These are phyloP conservation scores for Caradrina kadenii DNA, from an alignment of 2,888 invertebrate genomes.

Conservation along the genomic window DNA sequence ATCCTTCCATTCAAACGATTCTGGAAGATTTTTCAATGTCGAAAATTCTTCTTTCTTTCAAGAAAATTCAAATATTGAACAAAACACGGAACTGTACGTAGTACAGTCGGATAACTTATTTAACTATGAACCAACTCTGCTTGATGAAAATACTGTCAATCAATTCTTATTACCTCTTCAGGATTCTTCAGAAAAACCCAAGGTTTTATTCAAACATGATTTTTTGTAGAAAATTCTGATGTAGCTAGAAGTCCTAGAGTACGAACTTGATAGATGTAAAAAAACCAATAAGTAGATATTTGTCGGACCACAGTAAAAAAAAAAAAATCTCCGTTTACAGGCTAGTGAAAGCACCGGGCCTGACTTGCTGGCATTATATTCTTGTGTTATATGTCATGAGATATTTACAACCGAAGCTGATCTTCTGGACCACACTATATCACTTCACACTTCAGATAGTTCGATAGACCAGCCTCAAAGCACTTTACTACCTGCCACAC, in stretches of 20 bases:
- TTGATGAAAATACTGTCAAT: constrained; percentile 86
- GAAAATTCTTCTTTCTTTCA: constrained; percentile 70
- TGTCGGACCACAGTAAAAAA: not conserved
- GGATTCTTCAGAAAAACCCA: constrained; percentile 68
- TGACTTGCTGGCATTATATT: constrained; percentile 82
- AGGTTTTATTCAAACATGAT: constrained; percentile 64
- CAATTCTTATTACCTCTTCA: constrained; percentile 84
- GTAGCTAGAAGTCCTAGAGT: constrained; percentile 13
- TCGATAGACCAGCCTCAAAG: constrained; percentile 56
- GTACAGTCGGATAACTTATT: constrained; percentile 79
- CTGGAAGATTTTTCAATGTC: constrained; percentile 78
- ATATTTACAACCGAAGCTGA: constrained; percentile 86
- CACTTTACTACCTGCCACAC: constrained; percentile 15
- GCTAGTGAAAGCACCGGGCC: constrained; percentile 72
- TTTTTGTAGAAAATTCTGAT: constrained; percentile 9
- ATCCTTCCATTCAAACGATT: constrained; percentile 78
- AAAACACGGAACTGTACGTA: constrained; percentile 73
- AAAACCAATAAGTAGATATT: not conserved
- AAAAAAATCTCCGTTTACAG: constrained; percentile 31
- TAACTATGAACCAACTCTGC: constrained; percentile 81
- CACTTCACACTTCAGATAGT: constrained; percentile 78
- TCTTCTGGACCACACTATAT: constrained; percentile 85
- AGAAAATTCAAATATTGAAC: constrained; percentile 56
- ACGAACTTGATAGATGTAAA: not conserved
- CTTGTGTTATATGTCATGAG: constrained; percentile 86